Base-by-base conservation (phyloP, 2,888 invertebrate genomes). In the Hyposoter didymator region DNA sequence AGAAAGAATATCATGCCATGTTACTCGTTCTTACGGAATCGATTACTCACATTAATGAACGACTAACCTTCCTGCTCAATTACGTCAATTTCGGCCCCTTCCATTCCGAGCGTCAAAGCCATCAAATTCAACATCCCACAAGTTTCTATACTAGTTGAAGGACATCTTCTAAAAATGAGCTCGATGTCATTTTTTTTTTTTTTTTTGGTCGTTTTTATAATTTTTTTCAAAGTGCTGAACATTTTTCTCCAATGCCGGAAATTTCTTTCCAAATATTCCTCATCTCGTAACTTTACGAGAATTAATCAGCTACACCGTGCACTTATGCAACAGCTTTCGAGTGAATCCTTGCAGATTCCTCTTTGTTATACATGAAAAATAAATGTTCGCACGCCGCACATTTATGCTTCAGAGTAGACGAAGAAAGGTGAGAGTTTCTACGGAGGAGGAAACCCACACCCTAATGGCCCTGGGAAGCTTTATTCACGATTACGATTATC, bases 281-380 rank as follows among this genome's bases (percentile, higher is more conserved):
- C 17, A 14, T 45, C 7, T 17, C 14, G 22, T 69, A 14, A 47
- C 7, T 14, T 72, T 52, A n/a, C 49, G 19, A 35, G 19, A 59
- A 28, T 59, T 59, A 22, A 55, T 22, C n/a, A 49, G 17, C 43
- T 55, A 72, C 39, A 66, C 73, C 43, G 22, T 52, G 64, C 32
- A 45, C n/a, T 6, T 84, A 82, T 74, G 73, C 22, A 62, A 52
- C 62, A 43, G 88, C 85, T 78, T 86, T 89, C 88, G 88, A 91
- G 92, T 92, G 92, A 92, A 92, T 92, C 90, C 91, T 82, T 83
- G 90, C 70, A 91, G 91, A 93, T 92, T 92, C 91, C 91, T 88
- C 86, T 90, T 86, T 28, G 74, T 52, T 35, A n/a, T n/a, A 45
- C 19, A 39, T 64, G 70, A 72, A 78, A 76, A 72, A 52, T 52